Evolutionary conservation across 2,888 invertebrate species (phyloP).

Genomic region (Andrena hattorfiana): DNA sequence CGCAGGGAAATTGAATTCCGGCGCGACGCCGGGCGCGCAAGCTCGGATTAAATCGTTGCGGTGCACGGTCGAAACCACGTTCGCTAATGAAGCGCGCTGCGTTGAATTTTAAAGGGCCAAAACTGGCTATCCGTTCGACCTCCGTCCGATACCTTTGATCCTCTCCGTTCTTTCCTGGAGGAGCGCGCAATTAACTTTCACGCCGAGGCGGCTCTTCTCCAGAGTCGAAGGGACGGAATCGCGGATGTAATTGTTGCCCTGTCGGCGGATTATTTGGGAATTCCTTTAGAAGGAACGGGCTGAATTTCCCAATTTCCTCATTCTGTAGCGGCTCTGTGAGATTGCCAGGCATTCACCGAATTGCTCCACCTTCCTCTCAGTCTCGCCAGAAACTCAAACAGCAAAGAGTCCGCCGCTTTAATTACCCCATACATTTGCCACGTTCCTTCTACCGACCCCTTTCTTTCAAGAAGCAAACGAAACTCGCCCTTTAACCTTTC

Average conservation of each 20-base stretch:
- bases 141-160: conserved; percentile 28
- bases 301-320: conserved; percentile 8
- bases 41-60: conserved; percentile 80
- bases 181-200: conserved; percentile 36
- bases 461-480: conserved; percentile 17
- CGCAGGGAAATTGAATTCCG: conserved; percentile 79
- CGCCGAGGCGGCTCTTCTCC: conserved; percentile 1
- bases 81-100: conserved; percentile 75
- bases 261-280: conserved; percentile 34
- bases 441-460: not conserved
- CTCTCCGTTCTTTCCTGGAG: not conserved
- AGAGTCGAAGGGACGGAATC: not conserved
- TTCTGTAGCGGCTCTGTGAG: conserved; percentile 14
- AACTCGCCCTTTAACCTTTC: conserved; percentile 26
- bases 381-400: not conserved
- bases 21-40: conserved; percentile 55
- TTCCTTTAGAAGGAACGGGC: not conserved
- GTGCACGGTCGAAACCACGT: conserved; percentile 69
- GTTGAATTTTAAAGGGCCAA: conserved; percentile 76
- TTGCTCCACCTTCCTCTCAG: not conserved
- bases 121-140: not conserved
- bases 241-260: conserved; percentile 19
- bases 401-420: conserved; percentile 31
- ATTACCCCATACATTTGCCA: conserved; percentile 25
- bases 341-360: not conserved